Evolutionary conservation across 1,140 invertebrate genomes (phyloP).

Genomic region (Orussus abietinus): DNA sequence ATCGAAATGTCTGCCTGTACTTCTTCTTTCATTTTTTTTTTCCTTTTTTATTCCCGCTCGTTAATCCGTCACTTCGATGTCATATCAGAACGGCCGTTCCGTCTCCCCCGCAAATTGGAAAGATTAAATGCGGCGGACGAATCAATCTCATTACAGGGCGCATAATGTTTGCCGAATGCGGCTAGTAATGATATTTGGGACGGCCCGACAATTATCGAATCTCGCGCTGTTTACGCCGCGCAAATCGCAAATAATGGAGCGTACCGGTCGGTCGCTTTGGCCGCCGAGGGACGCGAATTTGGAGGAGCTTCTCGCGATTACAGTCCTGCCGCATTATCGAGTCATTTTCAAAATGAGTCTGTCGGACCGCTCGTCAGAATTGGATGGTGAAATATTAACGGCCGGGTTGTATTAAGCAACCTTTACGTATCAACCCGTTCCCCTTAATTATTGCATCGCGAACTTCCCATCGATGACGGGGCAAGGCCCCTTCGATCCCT

Average conservation of each 20-base stretch:
- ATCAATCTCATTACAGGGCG: conserved; percentile 45
- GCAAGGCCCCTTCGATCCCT: too few relatives aligned
- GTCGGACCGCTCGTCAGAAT: too few relatives aligned
- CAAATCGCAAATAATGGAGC: conserved; percentile 44
- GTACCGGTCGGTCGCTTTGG: conserved; percentile 8
- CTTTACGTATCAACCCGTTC: too few relatives aligned
- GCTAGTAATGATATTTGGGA: conserved; percentile 42
- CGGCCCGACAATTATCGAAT: conserved; percentile 43
- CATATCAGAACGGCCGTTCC: background rate
- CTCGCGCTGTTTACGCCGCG: conserved; percentile 35
- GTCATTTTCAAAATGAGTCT: too few relatives aligned
- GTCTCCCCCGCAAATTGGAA: conserved; percentile 35
- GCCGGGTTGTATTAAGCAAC: too few relatives aligned
- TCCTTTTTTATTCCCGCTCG: conserved; percentile 5
- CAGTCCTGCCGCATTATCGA: too few relatives aligned
- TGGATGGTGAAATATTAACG: too few relatives aligned
- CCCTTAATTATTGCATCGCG: too few relatives aligned
- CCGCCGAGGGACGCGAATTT: too few relatives aligned
- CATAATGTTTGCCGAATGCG: conserved; percentile 36
- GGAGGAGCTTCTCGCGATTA: too few relatives aligned
- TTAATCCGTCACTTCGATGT: background rate
- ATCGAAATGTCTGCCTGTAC: background rate
- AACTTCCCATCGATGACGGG: too few relatives aligned
- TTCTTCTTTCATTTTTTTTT: conserved; percentile 1
- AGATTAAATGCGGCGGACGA: conserved; percentile 40